phyloP scores from a whole-genome alignment of 2,113 vertebrate species.

The Paracanthobrama guichenoti region DNA sequence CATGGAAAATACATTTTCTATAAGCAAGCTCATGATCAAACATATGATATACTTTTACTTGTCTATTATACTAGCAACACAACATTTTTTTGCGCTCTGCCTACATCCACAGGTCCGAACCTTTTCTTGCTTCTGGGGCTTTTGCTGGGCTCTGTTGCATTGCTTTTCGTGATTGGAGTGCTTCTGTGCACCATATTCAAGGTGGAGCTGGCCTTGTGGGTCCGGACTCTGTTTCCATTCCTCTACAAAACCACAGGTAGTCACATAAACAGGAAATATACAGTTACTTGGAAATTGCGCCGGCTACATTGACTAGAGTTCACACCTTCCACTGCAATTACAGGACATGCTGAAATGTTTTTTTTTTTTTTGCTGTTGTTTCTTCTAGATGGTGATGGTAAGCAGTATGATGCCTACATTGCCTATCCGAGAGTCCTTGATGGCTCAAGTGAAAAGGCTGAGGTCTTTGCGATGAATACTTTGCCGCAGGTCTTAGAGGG shows the following conservation, averaged over 20 bases:
- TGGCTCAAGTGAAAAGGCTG: constrained; percentile 64
- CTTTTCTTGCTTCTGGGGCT: constrained; percentile 71
- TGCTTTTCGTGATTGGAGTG: constrained; percentile 70
- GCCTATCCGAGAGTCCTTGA: constrained; percentile 77
- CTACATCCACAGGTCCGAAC: constrained; percentile 70
- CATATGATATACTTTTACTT: neutral
- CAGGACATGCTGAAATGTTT: neutral
- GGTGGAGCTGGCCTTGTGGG: constrained; percentile 88
- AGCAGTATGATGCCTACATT: constrained; percentile 90
- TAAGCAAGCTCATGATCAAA: neutral
- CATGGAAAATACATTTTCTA: neutral
- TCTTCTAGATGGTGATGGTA: constrained; percentile 83
- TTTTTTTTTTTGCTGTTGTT: neutral
- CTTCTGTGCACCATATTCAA: constrained; percentile 81
- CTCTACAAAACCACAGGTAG: constrained; percentile 81
- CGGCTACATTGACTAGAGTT: neutral
- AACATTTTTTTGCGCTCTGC: neutral
- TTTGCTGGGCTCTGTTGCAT: constrained; percentile 64
- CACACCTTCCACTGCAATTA: neutral
- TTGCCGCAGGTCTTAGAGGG: constrained; percentile 86
- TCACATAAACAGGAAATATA: constrained; percentile 19
- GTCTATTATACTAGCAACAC: neutral
- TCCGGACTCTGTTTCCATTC: constrained; percentile 76
- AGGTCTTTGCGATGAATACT: constrained; percentile 74
- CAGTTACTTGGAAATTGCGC: neutral